Base-by-base conservation (phyloP, 2,888 invertebrate genomes). In the Acrocyrtus sp. region DNA sequence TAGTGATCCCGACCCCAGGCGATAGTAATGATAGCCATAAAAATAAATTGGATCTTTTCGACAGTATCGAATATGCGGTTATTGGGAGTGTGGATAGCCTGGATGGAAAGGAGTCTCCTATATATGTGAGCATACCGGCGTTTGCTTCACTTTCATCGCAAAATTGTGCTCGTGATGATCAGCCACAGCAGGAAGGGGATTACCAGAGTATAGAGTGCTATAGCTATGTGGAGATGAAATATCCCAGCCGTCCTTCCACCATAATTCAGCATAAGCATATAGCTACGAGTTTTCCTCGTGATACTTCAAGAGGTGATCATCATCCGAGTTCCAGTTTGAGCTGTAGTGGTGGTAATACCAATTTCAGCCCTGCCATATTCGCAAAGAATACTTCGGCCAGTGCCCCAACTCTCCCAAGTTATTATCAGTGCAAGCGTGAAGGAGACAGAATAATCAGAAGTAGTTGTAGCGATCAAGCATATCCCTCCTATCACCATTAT, bases 281-380 rank as follows among this genome's bases (percentile, higher is more conserved):
- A n/a, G 27, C 53, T 39, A 27, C 34, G 17, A 29, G 65, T 56
- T 21, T 54, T 67, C 50, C 66, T 67, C 66, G 66, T 57, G 66
- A 67, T 67, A 48, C 34, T 63, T 24, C 41, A 22, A 6, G 26
- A 34, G 29, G 21, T 6, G 15, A 15, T 61, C 45, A 43, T 54
- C 43, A 63, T 19, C 63, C 63, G 53, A 41, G 15, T 45, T 53
- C 45, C 45, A 60, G 50, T 48, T 60, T 29, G 17, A 60, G 45
- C 27, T 48, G n/a, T n/a, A 47, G 15, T 47, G 21, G 26, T 26
- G 19, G 8, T 1, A 26, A 24, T 57, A 24, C 6, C n/a, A 15
- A 22, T 24, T 6, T 22, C 5, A 41, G 43, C 26, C n/a, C 12
- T 12, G n/a, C 21, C 21, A 47, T 47, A 47, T 2, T 19, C 10